Percentiles rank a stretch among this genome's conserved stretches.
These are phyloP conservation scores for Paramormyrops kingsleyae DNA, from an alignment of 2,113 vertebrate species.

Conservation along the genomic window DNA sequence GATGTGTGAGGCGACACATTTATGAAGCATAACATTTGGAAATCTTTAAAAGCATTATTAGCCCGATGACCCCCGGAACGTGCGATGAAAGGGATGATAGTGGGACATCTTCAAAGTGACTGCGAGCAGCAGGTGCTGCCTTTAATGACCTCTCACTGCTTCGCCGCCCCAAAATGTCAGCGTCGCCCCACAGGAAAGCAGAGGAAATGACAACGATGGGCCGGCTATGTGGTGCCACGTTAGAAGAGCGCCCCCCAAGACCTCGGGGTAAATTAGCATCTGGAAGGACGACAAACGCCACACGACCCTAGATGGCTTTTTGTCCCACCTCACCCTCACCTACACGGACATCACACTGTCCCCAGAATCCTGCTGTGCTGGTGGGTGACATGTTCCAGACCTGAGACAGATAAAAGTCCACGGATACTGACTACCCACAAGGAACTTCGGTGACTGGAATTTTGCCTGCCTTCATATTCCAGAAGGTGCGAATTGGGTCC, in stretches of 20 bases:
- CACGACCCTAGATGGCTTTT: background rate
- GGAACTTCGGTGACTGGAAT: background rate
- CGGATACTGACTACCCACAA: no score
- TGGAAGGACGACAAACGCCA: conserved; percentile 58
- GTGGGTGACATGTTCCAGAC: background rate
- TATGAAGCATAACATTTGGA: conserved; percentile 5
- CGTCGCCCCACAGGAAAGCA: background rate
- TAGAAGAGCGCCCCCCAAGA: conserved; percentile 73
- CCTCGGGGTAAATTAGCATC: conserved; percentile 70
- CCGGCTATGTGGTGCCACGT: background rate
- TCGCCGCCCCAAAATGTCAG: background rate
- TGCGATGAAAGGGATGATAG: background rate
- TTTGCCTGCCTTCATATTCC: background rate
- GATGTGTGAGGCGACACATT: background rate
- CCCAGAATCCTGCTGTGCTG: background rate
- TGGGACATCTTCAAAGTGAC: background rate
- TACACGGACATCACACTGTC: background rate
- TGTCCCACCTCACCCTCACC: background rate
- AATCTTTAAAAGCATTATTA: conserved; percentile 18
- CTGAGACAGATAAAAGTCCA: background rate
- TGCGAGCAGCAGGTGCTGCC: conserved; percentile 14
- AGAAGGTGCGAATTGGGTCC: background rate
- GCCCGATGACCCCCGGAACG: background rate
- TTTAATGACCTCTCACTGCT: conserved; percentile 14
- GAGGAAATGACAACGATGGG: background rate